These are phyloP conservation scores for Watsonalla cultraria DNA, from an alignment of 2,888 invertebrate genomes.

Conservation along the genomic window DNA sequence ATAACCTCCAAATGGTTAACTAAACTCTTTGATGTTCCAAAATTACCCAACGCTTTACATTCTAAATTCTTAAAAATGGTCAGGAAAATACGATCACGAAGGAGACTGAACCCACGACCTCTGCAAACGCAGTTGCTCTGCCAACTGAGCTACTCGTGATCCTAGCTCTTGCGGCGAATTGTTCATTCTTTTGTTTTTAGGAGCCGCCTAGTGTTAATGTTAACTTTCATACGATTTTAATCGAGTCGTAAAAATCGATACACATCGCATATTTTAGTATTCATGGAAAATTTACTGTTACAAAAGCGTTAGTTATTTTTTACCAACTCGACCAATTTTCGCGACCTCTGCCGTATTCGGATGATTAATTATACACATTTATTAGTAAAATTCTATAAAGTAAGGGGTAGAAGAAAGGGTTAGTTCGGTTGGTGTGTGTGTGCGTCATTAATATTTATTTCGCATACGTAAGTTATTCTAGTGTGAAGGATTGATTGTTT, in stretches of 20 bases:
- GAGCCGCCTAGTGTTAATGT: background rate
- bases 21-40: constrained; percentile 21
- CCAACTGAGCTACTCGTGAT: no score
- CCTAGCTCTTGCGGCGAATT: no score
- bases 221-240: background rate
- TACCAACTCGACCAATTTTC: constrained; percentile 13
- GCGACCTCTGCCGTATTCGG: constrained; percentile 45
- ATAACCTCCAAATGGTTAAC: constrained; percentile 3
- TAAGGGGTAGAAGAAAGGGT: constrained; percentile 66
- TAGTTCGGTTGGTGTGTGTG: constrained; percentile 31
- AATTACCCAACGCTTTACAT: constrained; percentile 9
- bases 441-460: constrained; percentile 70
- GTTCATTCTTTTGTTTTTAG: no score
- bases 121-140: no score
- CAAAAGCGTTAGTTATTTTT: constrained; percentile 16
- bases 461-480: constrained; percentile 55
- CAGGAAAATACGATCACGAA: no score
- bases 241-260: background rate
- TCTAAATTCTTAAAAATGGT: no score
- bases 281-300: constrained; percentile 1
- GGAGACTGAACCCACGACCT: no score
- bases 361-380: constrained; percentile 76
- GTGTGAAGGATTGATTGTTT: constrained; percentile 41
- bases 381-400: constrained; percentile 65
- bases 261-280: background rate